These are phyloP conservation scores for Liolophura sinensis DNA, from an alignment of 1,140 invertebrate genomes.

Conservation along the genomic window DNA sequence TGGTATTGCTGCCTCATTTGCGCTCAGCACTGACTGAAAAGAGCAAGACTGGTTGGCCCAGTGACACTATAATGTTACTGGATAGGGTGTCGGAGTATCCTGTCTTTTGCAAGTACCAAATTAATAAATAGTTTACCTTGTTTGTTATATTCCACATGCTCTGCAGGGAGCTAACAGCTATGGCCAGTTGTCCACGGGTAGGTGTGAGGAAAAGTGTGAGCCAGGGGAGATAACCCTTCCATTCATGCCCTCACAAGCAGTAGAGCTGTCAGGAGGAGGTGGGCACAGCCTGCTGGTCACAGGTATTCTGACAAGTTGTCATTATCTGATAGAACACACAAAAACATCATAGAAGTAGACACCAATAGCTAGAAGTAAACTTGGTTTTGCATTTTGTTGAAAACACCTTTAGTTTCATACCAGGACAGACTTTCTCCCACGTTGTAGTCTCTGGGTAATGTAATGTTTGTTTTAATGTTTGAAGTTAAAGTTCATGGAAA, in stretches of 20 bases:
- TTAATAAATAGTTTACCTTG: too few relatives aligned
- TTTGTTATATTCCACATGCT: background rate
- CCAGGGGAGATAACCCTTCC: conserved; percentile 57
- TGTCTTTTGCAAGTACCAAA: too few relatives aligned
- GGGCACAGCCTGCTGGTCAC: conserved; percentile 75
- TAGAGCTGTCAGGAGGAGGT: conserved; percentile 74
- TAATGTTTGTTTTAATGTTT: background rate
- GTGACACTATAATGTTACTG: too few relatives aligned
- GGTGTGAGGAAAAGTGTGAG: conserved; percentile 69
- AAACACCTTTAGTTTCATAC: background rate
- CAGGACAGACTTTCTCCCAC: background rate
- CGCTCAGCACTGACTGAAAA: too few relatives aligned
- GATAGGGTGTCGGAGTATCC: too few relatives aligned
- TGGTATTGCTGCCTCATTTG: too few relatives aligned
- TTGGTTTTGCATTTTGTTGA: background rate
- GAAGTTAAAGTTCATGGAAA: background rate
- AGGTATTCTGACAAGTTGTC: conserved; percentile 30
- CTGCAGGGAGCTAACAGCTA: conserved; percentile 81
- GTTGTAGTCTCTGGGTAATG: too few relatives aligned
- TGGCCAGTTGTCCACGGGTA: conserved; percentile 75
- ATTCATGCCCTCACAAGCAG: conserved; percentile 52
- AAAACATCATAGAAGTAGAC: too few relatives aligned
- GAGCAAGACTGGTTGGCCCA: too few relatives aligned
- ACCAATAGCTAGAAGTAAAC: background rate
- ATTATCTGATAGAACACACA: too few relatives aligned